Evolutionary conservation across 2,888 invertebrate genomes (phyloP), one percentile per base, ranked within the genome.

Genomic region (Graphium colonna): DNA sequence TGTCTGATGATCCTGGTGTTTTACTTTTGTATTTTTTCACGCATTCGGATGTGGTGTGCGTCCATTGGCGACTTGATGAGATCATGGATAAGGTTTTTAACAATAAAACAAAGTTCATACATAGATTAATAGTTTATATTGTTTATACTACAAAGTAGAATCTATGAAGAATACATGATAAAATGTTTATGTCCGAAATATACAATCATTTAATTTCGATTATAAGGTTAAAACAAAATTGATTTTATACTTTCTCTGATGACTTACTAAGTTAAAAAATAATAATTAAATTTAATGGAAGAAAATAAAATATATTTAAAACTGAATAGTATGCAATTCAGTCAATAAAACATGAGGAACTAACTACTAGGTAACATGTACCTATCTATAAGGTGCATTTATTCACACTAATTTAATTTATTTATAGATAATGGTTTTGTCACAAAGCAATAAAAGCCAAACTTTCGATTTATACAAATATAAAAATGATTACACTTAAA

Each of bases 201-300:
- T 83, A 87, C 79, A 87, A 74, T 80, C 69, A 77, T 77, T 77
- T 71, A 82, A 83, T 82, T 82, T 83, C 73, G 82, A 81, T 83
- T 76, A 66, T 42, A 57, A 67, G 58, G 63, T 75, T 75, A 75
- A 75, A 82, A 79, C 68, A 64, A 75, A 84, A 71, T 82, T 82
- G 83, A 84, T 86, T 85, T 77, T 66, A 65, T 59, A 62, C 69
- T 67, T 70, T 71, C 66, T 76, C 62, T 73, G 73, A 75, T 83
- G 63, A 69, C 79, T 79, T 82, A 82, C 55, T 64, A 68, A 64
- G 79, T 83, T 83, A 69, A 54, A 57, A 48, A 67, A 69, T 71
- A 72, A 73, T 67, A 69, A 72, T 63, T 75, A 73, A 65, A 70
- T 71, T 76, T 53, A 81, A 79, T 82, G 82, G 82, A 83, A 84